These are phyloP conservation scores for Fistularia commersonii DNA, from an alignment of 2,797 vertebrate species.

Conservation along the genomic window DNA sequence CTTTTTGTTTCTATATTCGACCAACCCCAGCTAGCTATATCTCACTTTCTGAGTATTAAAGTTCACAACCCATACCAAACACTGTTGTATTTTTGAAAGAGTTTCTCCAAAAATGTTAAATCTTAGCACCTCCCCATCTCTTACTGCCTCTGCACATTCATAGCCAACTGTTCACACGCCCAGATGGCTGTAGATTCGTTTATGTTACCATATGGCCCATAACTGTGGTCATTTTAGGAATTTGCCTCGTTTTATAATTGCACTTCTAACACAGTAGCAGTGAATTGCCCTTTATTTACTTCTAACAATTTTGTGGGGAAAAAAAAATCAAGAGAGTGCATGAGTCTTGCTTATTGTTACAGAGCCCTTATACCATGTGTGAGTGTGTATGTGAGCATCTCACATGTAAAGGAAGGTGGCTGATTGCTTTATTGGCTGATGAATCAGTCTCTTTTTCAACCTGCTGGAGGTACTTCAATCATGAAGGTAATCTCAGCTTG, in stretches of 20 bases:
- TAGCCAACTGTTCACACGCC: not conserved
- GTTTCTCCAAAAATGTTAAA: not conserved
- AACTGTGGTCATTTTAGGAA: constrained; percentile 17
- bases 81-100: no score
- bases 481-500: constrained; percentile 54
- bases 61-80: no score
- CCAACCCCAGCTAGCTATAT: no score
- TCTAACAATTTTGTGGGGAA: not conserved
- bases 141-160: constrained; percentile 11
- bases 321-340: not conserved
- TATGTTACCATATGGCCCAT: constrained; percentile 23
- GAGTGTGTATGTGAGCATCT: constrained; percentile 4
- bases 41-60: no score
- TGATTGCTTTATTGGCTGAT: constrained; percentile 51
- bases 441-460: constrained; percentile 51
- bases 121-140: not conserved
- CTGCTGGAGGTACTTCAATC: constrained; percentile 58
- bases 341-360: constrained; percentile 1
- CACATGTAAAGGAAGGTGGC: constrained; percentile 29
- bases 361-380: not conserved
- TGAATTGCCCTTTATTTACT: constrained; percentile 5
- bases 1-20: no score
- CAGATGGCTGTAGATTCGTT: constrained; percentile 13
- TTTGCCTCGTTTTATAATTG: constrained; percentile 17
- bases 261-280: constrained; percentile 14